Base-by-base conservation (phyloP, 2,113 vertebrate species). In the Malurus melanocephalus region DNA sequence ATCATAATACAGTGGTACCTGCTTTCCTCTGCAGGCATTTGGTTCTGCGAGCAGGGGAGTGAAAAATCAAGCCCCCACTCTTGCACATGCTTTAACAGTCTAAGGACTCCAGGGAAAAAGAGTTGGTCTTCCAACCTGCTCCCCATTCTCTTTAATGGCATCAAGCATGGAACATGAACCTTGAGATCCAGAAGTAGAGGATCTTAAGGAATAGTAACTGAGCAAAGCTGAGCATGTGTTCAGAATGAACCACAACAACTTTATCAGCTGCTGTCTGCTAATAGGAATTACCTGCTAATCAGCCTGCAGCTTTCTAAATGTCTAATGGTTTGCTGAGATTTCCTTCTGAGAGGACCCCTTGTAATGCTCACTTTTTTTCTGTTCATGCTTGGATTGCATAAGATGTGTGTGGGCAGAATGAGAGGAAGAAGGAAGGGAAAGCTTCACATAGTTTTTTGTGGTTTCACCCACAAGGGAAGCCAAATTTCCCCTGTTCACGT, bases 351-450 rank as follows among this genome's bases (percentile, higher is more conserved):
- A 78, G 12, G 48, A 48, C 53, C 18, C 32, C 38, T 53, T 40
- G 27, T 48, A 51, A 35, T n/a, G 14, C 17, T 68, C 33, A 49
- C 4, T 10, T 74, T 6, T 6, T 40, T 56, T 62, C 77, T 10
- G 5, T 60, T 69, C 26, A 2, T 32, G 42, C 49, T 81, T 60
- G 89, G 81, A 85, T 94, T 81, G 51, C 66, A 72, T 42, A 85
- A 55, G 16, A 33, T 65, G 16, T 49, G 49, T 55, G 85, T 79
- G 46, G 90, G 85, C 38, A 72, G 82, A 82, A 56, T n/a, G 40
- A 86, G 81, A 92, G 67, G 60, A 73, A 61, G 87, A 68, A 92
- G 87, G 89, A 90, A 92, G 78, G 81, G 81, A 81, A 87, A 90
- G 59, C 81, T 67, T 93, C 67, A 68, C 78, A 43, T 66, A 62